Evolutionary conservation across 2,797 vertebrate species (phyloP), one percentile per base, ranked within the genome.

Genomic region (Echiichthys vipera): DNA sequence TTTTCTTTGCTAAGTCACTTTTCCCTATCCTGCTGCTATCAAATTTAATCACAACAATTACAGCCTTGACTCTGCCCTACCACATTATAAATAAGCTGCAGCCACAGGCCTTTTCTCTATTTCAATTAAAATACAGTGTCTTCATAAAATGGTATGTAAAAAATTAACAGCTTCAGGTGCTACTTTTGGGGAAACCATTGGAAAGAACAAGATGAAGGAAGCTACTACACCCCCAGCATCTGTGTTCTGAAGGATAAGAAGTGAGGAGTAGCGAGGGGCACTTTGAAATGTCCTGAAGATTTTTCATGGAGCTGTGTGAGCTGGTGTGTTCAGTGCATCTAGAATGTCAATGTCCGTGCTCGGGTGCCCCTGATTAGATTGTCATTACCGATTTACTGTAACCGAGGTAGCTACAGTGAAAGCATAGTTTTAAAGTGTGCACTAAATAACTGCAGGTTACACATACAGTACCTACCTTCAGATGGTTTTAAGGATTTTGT

Each of bases 41-140:
- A 67, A 74, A 83, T 70, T 68, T 50, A 77, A 85, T 86, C 81
- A 84, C 71, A 84, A 84, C 74, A 84, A 84, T 82, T 78, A 86
- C 56, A 70, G 73, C 65, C 56, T 63, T 59, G 65, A 74, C 82
- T 85, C 61, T 74, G 59, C 76, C 74, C 77, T 25, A 7, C 34
- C 24, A 54, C 53, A 70, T 70, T 58, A 76, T 42, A 64, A 36
- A 63, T 76, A 42, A 25, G 54, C 37, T 59, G 43, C 63, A 43
- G 80, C 73, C 73, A 80, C 27, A 10, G 75, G 78, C 73, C 29
- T 77, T n/a, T 85, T 75, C 68, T 74, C 51, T 3, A n/a, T 78
- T 86, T 80, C 57, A 80, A 86, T 87, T 83, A 84, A 88, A 77
- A 69, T 63, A 27, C 45, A 34, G 27, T 46, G 59, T 17, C 27